Percentiles rank a stretch among this genome's conserved stretches.
phyloP scores from a whole-genome alignment of 2,797 vertebrate species.

The Artibeus jamaicensis region DNA sequence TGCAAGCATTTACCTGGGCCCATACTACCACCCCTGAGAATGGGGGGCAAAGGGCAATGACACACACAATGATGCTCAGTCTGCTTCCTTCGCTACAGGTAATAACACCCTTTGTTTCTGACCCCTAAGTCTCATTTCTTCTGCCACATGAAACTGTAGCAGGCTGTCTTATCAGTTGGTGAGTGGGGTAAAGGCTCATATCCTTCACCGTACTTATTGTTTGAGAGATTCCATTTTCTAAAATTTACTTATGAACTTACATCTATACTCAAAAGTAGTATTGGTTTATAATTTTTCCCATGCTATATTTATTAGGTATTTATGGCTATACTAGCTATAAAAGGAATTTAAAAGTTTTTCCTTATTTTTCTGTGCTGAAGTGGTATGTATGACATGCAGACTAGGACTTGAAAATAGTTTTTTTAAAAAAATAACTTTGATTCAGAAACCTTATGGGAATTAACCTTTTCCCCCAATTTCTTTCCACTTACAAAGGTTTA shows the following conservation, averaged over 20 bases:
- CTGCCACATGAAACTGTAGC: background rate
- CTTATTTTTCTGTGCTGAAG: background rate
- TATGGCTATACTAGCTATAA: background rate
- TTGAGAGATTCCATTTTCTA: background rate
- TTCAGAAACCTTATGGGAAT: background rate
- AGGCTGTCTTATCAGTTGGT: background rate
- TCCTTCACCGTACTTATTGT: background rate
- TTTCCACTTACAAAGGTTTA: background rate
- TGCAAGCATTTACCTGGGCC: background rate
- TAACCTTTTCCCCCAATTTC: background rate
- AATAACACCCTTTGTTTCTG: background rate
- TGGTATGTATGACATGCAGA: background rate
- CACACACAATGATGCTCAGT: background rate
- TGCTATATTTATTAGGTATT: background rate
- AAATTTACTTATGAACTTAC: background rate
- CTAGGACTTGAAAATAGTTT: background rate
- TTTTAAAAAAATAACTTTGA: background rate
- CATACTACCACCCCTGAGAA: background rate
- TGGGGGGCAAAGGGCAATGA: background rate
- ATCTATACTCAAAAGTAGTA: background rate
- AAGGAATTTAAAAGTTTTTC: constrained; percentile 9
- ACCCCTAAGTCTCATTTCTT: background rate
- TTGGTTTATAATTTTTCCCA: background rate
- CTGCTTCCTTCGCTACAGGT: background rate
- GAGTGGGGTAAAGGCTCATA: background rate